Percentiles rank a stretch among this genome's conserved stretches.
phyloP scores from a whole-genome alignment of 2,797 vertebrate species.

The Trachops cirrhosus region DNA sequence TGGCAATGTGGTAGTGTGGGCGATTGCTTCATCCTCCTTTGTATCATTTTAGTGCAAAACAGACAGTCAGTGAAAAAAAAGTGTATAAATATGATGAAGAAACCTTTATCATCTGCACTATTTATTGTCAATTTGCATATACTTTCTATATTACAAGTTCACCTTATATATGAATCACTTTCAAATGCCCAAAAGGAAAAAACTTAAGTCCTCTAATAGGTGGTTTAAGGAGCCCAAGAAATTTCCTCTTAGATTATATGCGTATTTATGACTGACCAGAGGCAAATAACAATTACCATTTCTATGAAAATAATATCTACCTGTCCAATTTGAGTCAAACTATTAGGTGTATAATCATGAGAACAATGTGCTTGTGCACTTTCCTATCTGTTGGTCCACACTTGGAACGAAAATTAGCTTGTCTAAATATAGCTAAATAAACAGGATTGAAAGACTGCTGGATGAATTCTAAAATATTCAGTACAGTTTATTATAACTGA shows the following conservation, averaged over 20 bases:
- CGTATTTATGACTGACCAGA: constrained; percentile 33
- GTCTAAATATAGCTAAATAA: constrained; percentile 60
- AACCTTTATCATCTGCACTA: not conserved
- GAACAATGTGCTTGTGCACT: constrained; percentile 17
- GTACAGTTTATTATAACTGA: constrained; percentile 70
- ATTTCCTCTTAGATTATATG: constrained; percentile 2
- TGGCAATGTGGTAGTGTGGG: not conserved
- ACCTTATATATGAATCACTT: not conserved
- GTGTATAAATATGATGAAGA: not conserved
- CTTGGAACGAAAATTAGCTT: constrained; percentile 46
- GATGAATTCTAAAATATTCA: constrained; percentile 61
- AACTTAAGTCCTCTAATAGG: not conserved
- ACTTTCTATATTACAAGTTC: not conserved
- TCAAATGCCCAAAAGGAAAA: not conserved
- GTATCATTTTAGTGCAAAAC: not conserved
- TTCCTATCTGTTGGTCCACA: not conserved
- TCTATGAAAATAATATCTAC: not conserved
- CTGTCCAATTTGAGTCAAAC: not conserved
- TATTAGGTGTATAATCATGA: constrained; percentile 27
- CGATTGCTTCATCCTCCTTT: constrained; percentile 11
- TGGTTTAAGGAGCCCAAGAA: not conserved
- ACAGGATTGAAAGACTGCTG: constrained; percentile 48
- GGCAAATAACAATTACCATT: constrained; percentile 30
- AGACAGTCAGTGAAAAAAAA: not conserved
- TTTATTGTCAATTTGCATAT: not conserved